A percentile compares a stretch with the other conserved stretches of the same genome.
phyloP scores from a whole-genome alignment of 2,113 vertebrate genomes.

The Tringa solitaria region DNA sequence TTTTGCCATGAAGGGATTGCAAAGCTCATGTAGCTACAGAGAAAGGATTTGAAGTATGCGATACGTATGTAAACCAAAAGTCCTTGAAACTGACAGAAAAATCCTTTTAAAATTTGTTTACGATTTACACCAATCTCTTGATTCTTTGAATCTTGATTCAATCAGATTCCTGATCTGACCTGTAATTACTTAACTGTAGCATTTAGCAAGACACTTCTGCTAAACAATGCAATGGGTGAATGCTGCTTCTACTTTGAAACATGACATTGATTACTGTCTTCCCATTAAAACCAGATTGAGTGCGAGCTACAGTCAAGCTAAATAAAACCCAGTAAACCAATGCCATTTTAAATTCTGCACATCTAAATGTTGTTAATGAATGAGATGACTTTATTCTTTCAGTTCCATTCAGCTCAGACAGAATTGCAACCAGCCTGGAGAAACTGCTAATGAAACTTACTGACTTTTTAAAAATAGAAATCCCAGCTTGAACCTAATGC shows the following conservation, averaged over 20 bases:
- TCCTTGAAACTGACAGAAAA: not conserved
- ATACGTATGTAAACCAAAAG: not conserved
- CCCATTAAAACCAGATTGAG: not conserved
- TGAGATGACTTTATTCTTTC: not conserved
- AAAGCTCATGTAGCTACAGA: not conserved
- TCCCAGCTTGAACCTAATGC: not conserved
- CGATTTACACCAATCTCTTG: not conserved
- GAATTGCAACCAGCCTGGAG: not conserved
- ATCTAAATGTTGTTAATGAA: not conserved
- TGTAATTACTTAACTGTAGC: not conserved
- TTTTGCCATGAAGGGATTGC: not conserved
- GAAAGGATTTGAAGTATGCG: not conserved
- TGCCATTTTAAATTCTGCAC: accelerated
- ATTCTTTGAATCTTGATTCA: not conserved
- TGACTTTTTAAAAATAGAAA: not conserved
- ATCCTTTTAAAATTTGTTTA: not conserved
- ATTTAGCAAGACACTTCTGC: not conserved
- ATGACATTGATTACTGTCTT: not conserved
- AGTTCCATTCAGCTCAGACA: not conserved
- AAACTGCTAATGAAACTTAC: not conserved
- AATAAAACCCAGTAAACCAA: not conserved
- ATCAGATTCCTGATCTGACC: not conserved
- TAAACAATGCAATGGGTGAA: not conserved
- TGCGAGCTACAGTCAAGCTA: not conserved
- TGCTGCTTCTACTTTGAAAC: not conserved